Conservation (phyloP, 2,797 vertebrate genomes). For the Nyctalus aviator region DNA sequence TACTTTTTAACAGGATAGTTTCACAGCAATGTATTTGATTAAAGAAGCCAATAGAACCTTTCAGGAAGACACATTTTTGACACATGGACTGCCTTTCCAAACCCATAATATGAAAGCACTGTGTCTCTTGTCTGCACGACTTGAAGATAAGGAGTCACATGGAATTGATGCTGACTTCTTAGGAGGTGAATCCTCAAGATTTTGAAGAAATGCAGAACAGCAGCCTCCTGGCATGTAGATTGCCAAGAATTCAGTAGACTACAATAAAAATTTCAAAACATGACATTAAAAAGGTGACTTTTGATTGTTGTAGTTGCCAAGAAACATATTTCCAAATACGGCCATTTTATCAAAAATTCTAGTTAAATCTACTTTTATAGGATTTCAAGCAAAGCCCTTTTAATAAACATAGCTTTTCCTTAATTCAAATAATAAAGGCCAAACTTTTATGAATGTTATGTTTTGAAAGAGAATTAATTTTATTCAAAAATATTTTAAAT, state of each 20-base stretch:
- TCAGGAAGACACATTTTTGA: background rate
- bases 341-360: constrained; percentile 47
- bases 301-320: background rate
- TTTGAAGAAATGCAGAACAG: background rate
- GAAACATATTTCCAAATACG: background rate
- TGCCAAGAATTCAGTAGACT: background rate
- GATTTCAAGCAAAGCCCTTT: background rate
- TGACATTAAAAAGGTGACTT: constrained; percentile 3
- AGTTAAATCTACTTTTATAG: constrained; percentile 9
- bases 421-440: constrained; percentile 51
- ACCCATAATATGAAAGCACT: background rate
- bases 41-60: background rate
- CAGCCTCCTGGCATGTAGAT: background rate
- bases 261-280: background rate
- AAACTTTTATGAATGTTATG: constrained; percentile 13
- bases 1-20: background rate
- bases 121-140: background rate
- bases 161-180: background rate
- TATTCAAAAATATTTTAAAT: constrained; percentile 56
- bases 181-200: background rate
- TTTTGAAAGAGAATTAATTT: constrained; percentile 48
- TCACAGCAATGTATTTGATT: background rate
- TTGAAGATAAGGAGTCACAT: background rate
- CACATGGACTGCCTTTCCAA: background rate
- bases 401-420: constrained; percentile 37